phyloP scores from a whole-genome alignment of 2,797 vertebrate genomes.

The Denticeps clupeoides region DNA sequence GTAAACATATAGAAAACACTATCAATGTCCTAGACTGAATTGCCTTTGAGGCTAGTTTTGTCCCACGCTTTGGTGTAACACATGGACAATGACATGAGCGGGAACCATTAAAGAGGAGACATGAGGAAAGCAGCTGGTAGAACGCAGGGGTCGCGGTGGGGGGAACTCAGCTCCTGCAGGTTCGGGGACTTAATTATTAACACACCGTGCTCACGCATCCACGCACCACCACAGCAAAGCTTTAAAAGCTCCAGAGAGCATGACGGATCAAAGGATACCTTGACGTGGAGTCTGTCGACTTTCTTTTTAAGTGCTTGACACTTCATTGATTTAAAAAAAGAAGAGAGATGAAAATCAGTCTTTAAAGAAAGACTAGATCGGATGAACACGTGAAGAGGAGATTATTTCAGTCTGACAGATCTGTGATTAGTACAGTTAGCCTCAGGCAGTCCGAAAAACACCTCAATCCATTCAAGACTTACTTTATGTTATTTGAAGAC shows the following conservation, averaged over 20 bases:
- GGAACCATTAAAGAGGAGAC: conserved; percentile 16
- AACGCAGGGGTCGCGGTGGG: conserved; percentile 28
- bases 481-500: too few species aligned
- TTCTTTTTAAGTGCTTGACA: conserved; percentile 38
- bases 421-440: too few species aligned
- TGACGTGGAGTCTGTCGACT: conserved; percentile 42
- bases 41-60: conserved; percentile 18
- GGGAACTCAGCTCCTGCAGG: conserved; percentile 29
- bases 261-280: conserved; percentile 22
- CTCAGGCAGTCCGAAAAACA: too few species aligned
- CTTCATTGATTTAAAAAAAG: conserved; percentile 39
- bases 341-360: conserved; percentile 12
- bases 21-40: conserved; percentile 7
- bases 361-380: conserved; percentile 7
- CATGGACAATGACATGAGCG: conserved; percentile 7
- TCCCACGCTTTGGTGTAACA: conserved; percentile 1
- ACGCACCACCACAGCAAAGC: conserved; percentile 31
- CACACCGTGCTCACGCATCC: conserved; percentile 17
- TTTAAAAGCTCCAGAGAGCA: conserved; percentile 13
- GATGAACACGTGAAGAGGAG: too few species aligned
- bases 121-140: conserved; percentile 36
- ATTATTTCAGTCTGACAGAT: too few species aligned
- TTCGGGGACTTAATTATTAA: conserved; percentile 42
- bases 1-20: background rate
- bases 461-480: too few species aligned